Conservation (phyloP, 37 sponge, comb jelly and placozoan genomes). For the Geodia barretti region DNA sequence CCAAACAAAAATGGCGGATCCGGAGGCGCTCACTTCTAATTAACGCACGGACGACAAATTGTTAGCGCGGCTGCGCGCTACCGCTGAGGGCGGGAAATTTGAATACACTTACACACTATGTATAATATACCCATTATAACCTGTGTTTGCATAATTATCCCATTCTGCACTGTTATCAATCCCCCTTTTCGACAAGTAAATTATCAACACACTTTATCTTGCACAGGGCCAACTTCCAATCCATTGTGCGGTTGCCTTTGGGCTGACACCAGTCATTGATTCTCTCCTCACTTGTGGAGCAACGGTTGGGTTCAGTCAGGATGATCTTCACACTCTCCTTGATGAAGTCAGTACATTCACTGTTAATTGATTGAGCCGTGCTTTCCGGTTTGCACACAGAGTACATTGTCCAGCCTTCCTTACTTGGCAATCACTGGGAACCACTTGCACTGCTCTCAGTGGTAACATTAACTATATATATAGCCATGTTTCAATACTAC, state of each 20-base stretch:
- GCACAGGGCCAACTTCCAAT: conserved; percentile 42
- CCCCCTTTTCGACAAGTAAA: no score
- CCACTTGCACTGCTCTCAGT: conserved; percentile 40
- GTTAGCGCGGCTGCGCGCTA: background rate
- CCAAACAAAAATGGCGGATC: background rate
- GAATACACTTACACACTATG: no score
- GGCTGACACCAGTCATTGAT: conserved; percentile 23
- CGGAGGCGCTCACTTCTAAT: background rate
- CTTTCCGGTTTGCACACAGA: background rate
- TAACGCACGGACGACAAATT: background rate
- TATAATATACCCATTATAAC: no score
- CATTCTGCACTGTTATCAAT: background rate
- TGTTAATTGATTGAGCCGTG: background rate
- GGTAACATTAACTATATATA: conserved; percentile 19
- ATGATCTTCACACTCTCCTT: background rate
- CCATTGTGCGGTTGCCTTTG: conserved; percentile 61
- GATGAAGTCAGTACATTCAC: background rate
- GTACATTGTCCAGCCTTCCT: conserved; percentile 9
- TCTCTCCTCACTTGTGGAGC: conserved; percentile 15
- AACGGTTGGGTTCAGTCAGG: background rate
- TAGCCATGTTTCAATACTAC: background rate
- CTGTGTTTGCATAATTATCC: background rate
- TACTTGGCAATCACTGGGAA: conserved; percentile 29
- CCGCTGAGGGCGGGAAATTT: background rate
- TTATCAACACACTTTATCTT: background rate